Evolutionary conservation across 2,888 invertebrate genomes (phyloP).

Genomic region (Andrena fulva): DNA sequence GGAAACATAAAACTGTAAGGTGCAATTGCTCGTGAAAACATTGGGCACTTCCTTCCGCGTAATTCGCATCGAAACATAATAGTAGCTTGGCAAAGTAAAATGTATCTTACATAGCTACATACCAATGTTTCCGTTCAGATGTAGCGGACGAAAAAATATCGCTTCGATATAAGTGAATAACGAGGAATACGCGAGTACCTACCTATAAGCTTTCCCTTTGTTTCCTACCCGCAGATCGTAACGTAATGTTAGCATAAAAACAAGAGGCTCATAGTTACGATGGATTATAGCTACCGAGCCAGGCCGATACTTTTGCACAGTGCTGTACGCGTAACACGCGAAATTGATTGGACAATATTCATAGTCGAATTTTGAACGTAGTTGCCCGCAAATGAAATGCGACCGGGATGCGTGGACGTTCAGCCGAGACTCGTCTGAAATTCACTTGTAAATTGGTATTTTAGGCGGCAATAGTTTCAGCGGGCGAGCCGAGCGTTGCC

Average conservation of each 20-base stretch:
- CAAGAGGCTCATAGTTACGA: no score
- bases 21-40: background rate
- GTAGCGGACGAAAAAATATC: background rate
- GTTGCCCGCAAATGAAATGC: background rate
- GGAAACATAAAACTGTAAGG: background rate
- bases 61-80: background rate
- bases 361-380: constrained; percentile 14
- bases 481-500: constrained; percentile 4
- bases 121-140: background rate
- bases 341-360: constrained; percentile 32
- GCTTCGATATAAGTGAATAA: background rate
- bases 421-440: background rate
- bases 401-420: constrained; percentile 10
- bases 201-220: no score
- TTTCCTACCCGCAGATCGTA: no score
- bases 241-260: no score
- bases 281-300: no score
- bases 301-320: background rate
- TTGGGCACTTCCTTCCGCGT: background rate
- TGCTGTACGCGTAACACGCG: constrained; percentile 4
- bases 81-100: background rate
- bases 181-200: no score
- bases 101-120: background rate
- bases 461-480: constrained; percentile 9
- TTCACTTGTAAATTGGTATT: constrained; percentile 27